Base-by-base conservation (phyloP, 1,140 invertebrate species). In the Laodelphax striatellus region DNA sequence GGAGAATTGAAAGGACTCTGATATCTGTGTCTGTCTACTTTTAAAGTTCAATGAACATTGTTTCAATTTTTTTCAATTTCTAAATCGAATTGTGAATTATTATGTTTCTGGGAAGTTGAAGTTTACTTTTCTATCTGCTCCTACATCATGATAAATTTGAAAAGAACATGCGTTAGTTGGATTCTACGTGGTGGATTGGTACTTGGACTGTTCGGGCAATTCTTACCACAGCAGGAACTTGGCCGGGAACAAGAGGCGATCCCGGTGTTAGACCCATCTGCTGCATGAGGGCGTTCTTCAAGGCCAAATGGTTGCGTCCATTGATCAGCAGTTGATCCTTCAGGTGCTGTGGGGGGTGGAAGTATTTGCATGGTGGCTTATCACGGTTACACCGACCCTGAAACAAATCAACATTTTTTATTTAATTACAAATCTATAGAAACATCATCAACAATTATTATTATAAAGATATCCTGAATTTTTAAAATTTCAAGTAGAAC, bases 361-460 rank as follows among this genome's bases (percentile, higher is more conserved):
- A 96, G 79, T 99, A 99, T 83, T 99, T 99, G 90, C 97, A 99
- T 67, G 97, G 97, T 63, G 97, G 97, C 74, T 99, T 98, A 77
- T 99, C 97, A 70, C 97, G 85, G 75, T 98, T 98, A 84, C 97
- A 99, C 77, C 97, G 94, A 71, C 96, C 97, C 97, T 99, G 75
- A 63, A 84, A 84, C 69, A 59, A 2, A 50, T 9, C 28, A 31
- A 31, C n/a, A n/a, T n/a, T n/a, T n/a, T n/a, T n/a, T n/a, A n/a
- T n/a, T n/a, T n/a, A n/a, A n/a, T n/a, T n/a, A n/a, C n/a, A n/a
- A n/a, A n/a, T n/a, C n/a, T n/a, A n/a, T n/a, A n/a, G n/a, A n/a
- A n/a, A n/a, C n/a, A n/a, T n/a, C n/a, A n/a, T n/a, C n/a, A n/a
- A n/a, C n/a, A n/a, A n/a, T n/a, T n/a, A n/a, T n/a, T n/a, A n/a